These are phyloP conservation scores for Neoaliturus tenellus DNA, from an alignment of 2,888 invertebrate genomes.

Conservation along the genomic window DNA sequence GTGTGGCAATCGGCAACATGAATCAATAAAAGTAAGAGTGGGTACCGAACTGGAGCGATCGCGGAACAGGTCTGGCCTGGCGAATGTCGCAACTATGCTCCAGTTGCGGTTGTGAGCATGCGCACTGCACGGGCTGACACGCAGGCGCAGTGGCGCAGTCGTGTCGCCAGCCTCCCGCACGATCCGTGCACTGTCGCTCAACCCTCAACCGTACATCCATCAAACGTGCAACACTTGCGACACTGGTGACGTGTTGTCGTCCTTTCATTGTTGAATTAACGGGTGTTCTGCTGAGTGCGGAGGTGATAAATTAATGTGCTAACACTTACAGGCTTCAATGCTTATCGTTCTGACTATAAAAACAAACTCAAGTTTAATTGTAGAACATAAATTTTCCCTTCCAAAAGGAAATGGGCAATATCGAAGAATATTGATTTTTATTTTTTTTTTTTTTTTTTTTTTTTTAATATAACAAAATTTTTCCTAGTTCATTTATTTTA, in stretches of 20 bases:
- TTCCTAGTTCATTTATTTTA: too few relatives aligned
- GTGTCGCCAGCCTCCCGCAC: not conserved
- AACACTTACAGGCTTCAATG: too few relatives aligned
- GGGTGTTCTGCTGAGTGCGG: too few relatives aligned
- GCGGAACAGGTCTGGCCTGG: conserved; percentile 14
- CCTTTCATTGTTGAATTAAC: not conserved
- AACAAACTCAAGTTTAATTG: too few relatives aligned
- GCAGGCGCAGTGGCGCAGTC: not conserved
- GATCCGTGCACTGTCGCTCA: not conserved
- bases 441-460: too few relatives aligned
- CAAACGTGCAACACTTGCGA: not conserved
- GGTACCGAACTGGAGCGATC: not conserved
- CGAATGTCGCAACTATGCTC: not conserved
- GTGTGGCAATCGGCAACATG: conserved; percentile 30
- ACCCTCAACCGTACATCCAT: not conserved
- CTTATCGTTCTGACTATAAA: too few relatives aligned
- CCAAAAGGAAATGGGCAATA: too few relatives aligned
- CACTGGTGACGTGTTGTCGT: too few relatives aligned
- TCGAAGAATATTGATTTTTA: too few relatives aligned
- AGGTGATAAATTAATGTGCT: too few relatives aligned
- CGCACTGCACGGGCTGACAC: not conserved
- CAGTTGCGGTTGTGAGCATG: not conserved
- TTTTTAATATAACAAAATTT: too few relatives aligned
- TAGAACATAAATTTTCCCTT: too few relatives aligned
- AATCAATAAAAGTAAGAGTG: conserved; percentile 44